A percentile compares a stretch with the other conserved stretches of the same genome.
These are phyloP conservation scores for Aphaenogaster rudis DNA, from an alignment of 1,140 invertebrate species.

Conservation along the genomic window DNA sequence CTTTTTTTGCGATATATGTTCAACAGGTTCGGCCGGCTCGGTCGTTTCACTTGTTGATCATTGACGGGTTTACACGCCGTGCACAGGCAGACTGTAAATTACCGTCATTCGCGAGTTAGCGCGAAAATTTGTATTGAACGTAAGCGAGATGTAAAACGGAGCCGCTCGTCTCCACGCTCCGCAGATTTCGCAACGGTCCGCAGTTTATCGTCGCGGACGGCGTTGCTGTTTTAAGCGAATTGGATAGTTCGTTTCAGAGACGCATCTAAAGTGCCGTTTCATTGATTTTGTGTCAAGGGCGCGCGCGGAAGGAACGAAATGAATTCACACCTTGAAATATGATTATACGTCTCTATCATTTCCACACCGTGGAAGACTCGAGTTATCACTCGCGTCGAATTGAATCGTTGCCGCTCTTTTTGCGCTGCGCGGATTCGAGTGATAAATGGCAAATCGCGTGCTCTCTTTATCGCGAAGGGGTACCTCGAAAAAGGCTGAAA, in stretches of 20 bases:
- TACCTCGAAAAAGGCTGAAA: background rate
- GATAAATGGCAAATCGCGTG: conserved; percentile 27
- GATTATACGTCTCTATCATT: background rate
- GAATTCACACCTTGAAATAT: background rate
- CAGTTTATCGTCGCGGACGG: background rate
- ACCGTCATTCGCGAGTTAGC: conserved; percentile 22
- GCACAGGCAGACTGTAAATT: conserved; percentile 21
- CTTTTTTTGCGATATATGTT: conserved; percentile 43
- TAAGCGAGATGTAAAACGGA: background rate
- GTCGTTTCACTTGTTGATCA: conserved; percentile 62
- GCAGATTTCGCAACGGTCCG: background rate
- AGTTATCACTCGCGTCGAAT: conserved; percentile 2
- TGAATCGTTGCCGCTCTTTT: conserved; percentile 10
- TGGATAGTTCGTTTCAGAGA: background rate
- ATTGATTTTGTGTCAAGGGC: background rate
- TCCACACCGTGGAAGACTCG: background rate
- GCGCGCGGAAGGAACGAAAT: background rate
- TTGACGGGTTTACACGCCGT: conserved; percentile 36
- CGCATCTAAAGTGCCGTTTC: background rate
- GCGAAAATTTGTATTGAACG: background rate
- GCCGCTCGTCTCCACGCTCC: background rate
- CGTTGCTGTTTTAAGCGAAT: background rate
- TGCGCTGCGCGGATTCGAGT: conserved; percentile 1
- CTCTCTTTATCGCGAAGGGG: conserved; percentile 6
- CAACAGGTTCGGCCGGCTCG: conserved; percentile 50